A percentile compares a stretch with the other conserved stretches of the same genome.
Conservation (phyloP, 2,888 invertebrate species). For the Melanargia galathea region DNA sequence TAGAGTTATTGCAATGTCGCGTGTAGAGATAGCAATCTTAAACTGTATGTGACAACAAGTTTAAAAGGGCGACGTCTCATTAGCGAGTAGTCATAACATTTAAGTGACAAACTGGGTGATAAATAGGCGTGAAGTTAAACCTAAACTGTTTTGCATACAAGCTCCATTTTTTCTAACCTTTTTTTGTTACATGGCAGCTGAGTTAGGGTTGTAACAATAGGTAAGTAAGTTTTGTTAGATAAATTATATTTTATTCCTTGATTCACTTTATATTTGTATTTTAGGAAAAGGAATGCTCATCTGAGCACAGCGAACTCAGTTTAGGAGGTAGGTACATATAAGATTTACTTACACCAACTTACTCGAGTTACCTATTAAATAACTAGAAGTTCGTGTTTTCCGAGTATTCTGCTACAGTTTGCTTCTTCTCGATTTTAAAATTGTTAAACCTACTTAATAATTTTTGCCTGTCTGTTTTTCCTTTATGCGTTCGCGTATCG, state of each 20-base stretch:
- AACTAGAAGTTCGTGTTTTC: too few species aligned
- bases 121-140: slow-evolving; percentile 37
- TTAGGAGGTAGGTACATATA: too few species aligned
- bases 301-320: too few species aligned
- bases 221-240: background rate
- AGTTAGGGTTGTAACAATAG: slow-evolving; percentile 31
- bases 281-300: background rate
- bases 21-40: slow-evolving; percentile 3
- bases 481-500: too few species aligned
- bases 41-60: slow-evolving; percentile 11
- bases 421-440: too few species aligned
- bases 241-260: background rate
- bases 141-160: slow-evolving; percentile 38
- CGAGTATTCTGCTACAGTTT: too few species aligned
- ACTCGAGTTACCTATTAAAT: too few species aligned
- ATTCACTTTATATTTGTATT: background rate
- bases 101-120: slow-evolving; percentile 33
- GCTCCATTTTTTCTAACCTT: slow-evolving; percentile 35
- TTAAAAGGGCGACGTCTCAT: slow-evolving; percentile 20
- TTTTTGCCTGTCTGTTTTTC: too few species aligned
- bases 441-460: too few species aligned
- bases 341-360: too few species aligned
- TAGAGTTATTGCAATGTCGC: background rate
- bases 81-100: slow-evolving; percentile 32
- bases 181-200: slow-evolving; percentile 26